A percentile compares a stretch with the other conserved stretches of the same genome.
phyloP scores from a whole-genome alignment of 2,888 invertebrate species.

The Odontocerum albicorne region DNA sequence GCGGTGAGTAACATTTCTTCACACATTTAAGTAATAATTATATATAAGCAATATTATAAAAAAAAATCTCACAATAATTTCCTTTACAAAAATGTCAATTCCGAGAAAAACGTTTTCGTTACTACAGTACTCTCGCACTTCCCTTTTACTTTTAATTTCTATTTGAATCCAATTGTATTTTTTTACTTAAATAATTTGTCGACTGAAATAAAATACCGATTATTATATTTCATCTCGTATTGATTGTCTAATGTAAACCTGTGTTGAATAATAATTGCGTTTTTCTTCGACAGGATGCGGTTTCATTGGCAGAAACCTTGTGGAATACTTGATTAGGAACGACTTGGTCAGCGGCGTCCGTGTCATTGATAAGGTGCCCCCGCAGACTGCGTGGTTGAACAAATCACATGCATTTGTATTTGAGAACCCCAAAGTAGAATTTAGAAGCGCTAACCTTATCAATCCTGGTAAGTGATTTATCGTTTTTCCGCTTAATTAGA shows the following conservation, averaged over 20 bases:
- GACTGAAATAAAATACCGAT: not conserved
- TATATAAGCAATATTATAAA: too few species aligned
- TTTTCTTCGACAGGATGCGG: slow-evolving; percentile 85
- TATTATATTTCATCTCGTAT: not conserved
- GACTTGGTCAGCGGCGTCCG: slow-evolving; percentile 74
- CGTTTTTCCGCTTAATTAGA: too few species aligned
- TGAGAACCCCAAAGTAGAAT: slow-evolving; percentile 76
- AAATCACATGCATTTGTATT: slow-evolving; percentile 71
- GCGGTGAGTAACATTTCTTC: slow-evolving; percentile 32
- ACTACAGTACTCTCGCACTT: too few species aligned
- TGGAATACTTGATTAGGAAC: slow-evolving; percentile 77
- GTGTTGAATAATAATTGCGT: slow-evolving; percentile 1
- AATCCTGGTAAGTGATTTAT: slow-evolving; percentile 78
- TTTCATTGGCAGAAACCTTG: slow-evolving; percentile 88
- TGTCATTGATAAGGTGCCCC: slow-evolving; percentile 91
- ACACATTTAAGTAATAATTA: too few species aligned
- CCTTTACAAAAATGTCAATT: too few species aligned
- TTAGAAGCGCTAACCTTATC: slow-evolving; percentile 89
- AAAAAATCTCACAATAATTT: too few species aligned
- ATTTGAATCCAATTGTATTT: too few species aligned
- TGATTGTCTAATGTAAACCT: not conserved
- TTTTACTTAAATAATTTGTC: too few species aligned
- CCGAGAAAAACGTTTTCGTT: too few species aligned
- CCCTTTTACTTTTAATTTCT: too few species aligned
- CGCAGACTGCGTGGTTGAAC: slow-evolving; percentile 90